Percentiles rank a stretch among this genome's conserved stretches.
Evolutionary conservation across 1,140 invertebrate species (phyloP).

Genomic region (Physella acuta): DNA sequence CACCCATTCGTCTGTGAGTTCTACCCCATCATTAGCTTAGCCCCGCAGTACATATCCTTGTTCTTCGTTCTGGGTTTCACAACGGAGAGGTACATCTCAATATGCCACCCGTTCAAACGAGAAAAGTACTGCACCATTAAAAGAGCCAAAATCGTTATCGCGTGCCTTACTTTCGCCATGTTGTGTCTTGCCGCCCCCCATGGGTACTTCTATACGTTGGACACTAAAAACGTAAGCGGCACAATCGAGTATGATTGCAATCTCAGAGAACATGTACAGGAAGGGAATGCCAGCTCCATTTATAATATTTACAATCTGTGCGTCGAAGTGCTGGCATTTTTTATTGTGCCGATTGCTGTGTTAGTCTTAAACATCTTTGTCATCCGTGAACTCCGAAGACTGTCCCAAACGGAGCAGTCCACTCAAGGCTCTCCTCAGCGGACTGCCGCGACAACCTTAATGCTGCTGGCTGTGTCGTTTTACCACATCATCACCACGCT

Average conservation of each 20-base stretch:
- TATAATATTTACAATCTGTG: conserved; percentile 48
- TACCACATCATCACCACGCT: conserved; percentile 57
- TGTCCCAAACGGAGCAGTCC: conserved; percentile 45
- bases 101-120: conserved; percentile 85
- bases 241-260: conserved; percentile 26
- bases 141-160: conserved; percentile 65
- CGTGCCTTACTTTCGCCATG: conserved; percentile 31
- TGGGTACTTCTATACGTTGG: conserved; percentile 51
- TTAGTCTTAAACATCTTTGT: conserved; percentile 55
- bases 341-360: conserved; percentile 49
- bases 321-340: conserved; percentile 50
- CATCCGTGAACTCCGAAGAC: conserved; percentile 48
- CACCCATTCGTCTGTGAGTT: conserved; percentile 47
- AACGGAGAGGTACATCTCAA: conserved; percentile 91
- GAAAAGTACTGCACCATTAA: conserved; percentile 71
- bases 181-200: conserved; percentile 43
- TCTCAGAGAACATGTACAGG: conserved; percentile 32
- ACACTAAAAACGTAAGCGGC: background rate
- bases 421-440: conserved; percentile 37
- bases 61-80: conserved; percentile 74
- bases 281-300: conserved; percentile 33
- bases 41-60: conserved; percentile 55
- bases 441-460: conserved; percentile 53
- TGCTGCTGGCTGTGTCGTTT: conserved; percentile 57
- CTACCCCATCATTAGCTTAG: conserved; percentile 48